phyloP scores from a whole-genome alignment of 2,113 vertebrate species.

The Tetraodon nigroviridis region DNA sequence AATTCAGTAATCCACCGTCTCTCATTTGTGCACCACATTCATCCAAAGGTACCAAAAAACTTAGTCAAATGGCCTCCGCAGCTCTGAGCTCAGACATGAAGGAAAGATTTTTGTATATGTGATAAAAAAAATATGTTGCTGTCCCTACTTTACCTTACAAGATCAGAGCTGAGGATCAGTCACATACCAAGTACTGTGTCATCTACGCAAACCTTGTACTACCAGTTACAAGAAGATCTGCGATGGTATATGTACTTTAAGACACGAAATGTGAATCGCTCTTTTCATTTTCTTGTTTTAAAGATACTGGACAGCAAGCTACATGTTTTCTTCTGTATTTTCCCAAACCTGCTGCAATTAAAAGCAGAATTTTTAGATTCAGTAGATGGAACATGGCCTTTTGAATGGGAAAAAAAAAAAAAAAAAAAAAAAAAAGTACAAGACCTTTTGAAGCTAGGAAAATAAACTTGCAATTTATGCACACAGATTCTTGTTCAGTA shows the following conservation, averaged over 20 bases:
- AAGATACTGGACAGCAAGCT: neutral
- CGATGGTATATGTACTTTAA: constrained; percentile 5
- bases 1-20: no score
- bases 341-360: neutral
- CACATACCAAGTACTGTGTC: neutral
- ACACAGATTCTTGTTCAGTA: no score
- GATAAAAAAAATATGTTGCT: neutral
- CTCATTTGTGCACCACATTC: neutral
- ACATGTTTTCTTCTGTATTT: constrained; percentile 1
- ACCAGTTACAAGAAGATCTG: constrained; percentile 8
- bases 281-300: constrained; percentile 4
- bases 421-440: neutral
- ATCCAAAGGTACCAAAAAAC: neutral
- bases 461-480: no score
- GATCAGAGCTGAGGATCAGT: constrained; percentile 16
- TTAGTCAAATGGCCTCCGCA: constrained; percentile 1
- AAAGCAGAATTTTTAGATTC: neutral
- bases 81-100: neutral
- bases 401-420: neutral
- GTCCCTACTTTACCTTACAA: neutral
- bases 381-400: neutral
- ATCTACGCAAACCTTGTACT: constrained; percentile 16
- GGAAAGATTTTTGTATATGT: neutral
- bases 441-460: no score
- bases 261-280: constrained; percentile 5